Evolutionary conservation across 2,797 vertebrate genomes (phyloP), one percentile per base, ranked within the genome.

Genomic region (Helarctos malayanus): DNA sequence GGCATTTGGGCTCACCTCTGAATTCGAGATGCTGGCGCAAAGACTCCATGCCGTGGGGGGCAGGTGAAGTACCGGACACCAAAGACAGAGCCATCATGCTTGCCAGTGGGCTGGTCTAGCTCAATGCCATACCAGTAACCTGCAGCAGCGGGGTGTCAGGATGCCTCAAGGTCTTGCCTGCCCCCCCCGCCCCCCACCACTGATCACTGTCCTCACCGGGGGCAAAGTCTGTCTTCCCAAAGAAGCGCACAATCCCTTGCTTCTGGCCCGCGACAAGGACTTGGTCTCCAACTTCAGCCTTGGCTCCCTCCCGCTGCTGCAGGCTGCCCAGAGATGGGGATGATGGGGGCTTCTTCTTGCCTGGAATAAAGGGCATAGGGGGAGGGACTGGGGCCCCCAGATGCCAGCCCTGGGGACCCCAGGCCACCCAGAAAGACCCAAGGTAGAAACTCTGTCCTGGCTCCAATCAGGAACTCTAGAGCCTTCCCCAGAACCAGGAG

Each of bases 41-140:
- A 99, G 95, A 99, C 99, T 16, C 99, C 99, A 25, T 99, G 99
- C 97, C 99, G 99, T 4, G 99, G 99, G 85, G 99, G 98, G 82
- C 99, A 99, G 97, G 98, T 99, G 98, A 99, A 99, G 98, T 99
- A 99, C 14, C 99, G 99, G 27, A 99, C 99, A 3, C 99, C 99
- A 0, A 99, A 99, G 94, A 99, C 99, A 0, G 99, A 99, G 87
- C 99, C 99, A 19, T 99, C 99, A 0, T 99, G 99, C 96, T 99
- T 99, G 32, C 99, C 99, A 0, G 99, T 99, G 5, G 99, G 99
- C 96, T 99, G 99, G 95, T 99, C 99, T 94, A 99, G 90, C 98
- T 99, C 99, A 0, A 99, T 98, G 18, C 99, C 99, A 47, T 99
- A 99, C 99, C 99, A 99, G 98, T 99, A 99, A 57, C 99, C 99